Base-by-base conservation (phyloP, 2,797 vertebrate species). In the Gymnoscopelus braueri region DNA sequence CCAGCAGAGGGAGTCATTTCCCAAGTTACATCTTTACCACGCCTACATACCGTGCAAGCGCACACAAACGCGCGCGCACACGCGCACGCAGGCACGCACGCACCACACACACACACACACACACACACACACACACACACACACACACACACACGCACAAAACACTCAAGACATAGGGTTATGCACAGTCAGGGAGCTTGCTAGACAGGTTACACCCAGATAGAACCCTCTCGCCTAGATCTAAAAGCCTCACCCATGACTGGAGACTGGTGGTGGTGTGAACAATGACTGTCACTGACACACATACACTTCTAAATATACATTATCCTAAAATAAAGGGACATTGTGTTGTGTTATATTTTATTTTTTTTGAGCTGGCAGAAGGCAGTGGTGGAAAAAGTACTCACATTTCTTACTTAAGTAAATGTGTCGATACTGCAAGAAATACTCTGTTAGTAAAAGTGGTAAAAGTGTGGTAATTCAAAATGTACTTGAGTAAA, bases 191-290 rank as follows among this genome's bases (percentile, higher is more conserved):
- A 68, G 39, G 1, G 39, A 44, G 67, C 78, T 72, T 78, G 82
- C 81, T 75, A 78, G 66, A 78, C 80, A 68, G 80, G 86, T 90
- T 75, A 84, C 84, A 86, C 84, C 79, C 83, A 80, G 59, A 82
- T 5, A 35, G 29, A 64, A 71, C 19, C 19, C 60, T 70, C 7
- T 50, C 53, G 67, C 72, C 66, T 52, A 74, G 47, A 26, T 64
- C 73, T 69, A 61, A 39, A 39, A 78, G 66, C 60, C 75, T 75
- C 67, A 67, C 55, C 72, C 64, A 71, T 44, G 68, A n/a, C 55
- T 65, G 59, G 35, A 79, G 68, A 69, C 58, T 65, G 48, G 35
- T 13, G 48, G 35, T 13, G 67, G 51, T 65, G 29, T 12, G 52
- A 8, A 15, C 19, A 15, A 53, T 68, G 65, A 49, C 79, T 63